Base-by-base conservation (phyloP, 2,113 vertebrate genomes). In the Hippocampus zosterae region DNA sequence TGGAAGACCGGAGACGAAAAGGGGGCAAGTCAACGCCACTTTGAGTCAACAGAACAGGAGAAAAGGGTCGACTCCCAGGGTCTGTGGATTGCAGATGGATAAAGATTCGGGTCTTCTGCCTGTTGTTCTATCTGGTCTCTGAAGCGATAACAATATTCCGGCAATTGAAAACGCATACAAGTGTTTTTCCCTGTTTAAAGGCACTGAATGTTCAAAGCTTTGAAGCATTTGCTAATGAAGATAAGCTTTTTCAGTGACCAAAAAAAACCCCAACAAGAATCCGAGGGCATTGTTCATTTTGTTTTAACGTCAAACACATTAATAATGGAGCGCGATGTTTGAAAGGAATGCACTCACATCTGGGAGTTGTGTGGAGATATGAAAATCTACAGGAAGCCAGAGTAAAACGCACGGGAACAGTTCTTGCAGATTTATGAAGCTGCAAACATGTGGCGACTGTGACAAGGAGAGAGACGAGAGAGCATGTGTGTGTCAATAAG, bases 341-440 rank as follows among this genome's bases (percentile, higher is more conserved):
- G 73, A 71, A 75, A 61, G 65, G 40, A 15, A 25, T 37, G 46
- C 46, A 55, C 46, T 64, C 62, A 74, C 83, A 74, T 79, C 77
- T 81, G 77, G 76, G 50, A 72, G 65, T n/a, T 44, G 44, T 59
- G 46, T 53, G 40, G 23, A 59, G 23, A 70, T 59, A 46, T 57
- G 50, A 33, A 65, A 23, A 62, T 55, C 56, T 67, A 41, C 53
- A 19, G 41, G 68, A 68, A 72, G 53, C 55, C 44, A 10, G 72
- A 70, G 69, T 62, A 61, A 68, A 68, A 70, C 71, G 71, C 44
- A 65, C 2, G 57, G 69, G 70, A 78, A 71, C 63, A 65, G 57
- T 73, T 77, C 46, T 67, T 75, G 62, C 68, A 83, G 81, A 82
- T 84, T 84, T 82, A 82, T 81, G 74, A 76, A 80, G 77, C 67